These are phyloP conservation scores for Eurytoma californica DNA, from an alignment of 2,888 invertebrate genomes.

Conservation along the genomic window DNA sequence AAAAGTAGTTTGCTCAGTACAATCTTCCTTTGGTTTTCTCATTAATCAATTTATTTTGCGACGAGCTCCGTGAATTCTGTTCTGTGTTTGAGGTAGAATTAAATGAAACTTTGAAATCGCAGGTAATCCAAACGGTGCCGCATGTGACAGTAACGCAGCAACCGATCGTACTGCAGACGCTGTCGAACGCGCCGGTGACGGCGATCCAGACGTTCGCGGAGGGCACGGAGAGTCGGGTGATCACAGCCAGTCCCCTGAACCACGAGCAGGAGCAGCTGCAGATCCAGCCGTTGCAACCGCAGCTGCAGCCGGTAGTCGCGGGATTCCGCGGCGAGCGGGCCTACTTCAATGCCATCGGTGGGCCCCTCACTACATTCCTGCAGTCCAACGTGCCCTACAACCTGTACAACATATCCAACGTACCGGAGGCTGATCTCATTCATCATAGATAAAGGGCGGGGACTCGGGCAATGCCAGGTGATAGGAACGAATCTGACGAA, in stretches of 20 bases:
- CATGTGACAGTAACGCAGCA: slow-evolving; percentile 63
- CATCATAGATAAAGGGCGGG: slow-evolving; percentile 64
- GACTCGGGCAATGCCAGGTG: too few relatives aligned
- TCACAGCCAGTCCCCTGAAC: slow-evolving; percentile 32
- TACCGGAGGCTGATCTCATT: slow-evolving; percentile 67
- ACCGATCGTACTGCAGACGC: slow-evolving; percentile 70
- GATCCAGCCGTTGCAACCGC: slow-evolving; percentile 66
- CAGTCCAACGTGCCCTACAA: slow-evolving; percentile 71
- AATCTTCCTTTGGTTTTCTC: too few relatives aligned
- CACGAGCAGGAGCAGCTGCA: slow-evolving; percentile 47
- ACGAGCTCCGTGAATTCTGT: too few relatives aligned
- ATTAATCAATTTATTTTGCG: too few relatives aligned
- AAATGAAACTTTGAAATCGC: not conserved
- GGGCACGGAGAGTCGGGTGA: slow-evolving; percentile 58
- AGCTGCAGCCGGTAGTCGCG: not conserved
- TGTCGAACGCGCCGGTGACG: slow-evolving; percentile 63
- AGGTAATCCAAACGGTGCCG: slow-evolving; percentile 70
- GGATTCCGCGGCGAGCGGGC: slow-evolving; percentile 53
- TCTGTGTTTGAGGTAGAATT: too few relatives aligned
- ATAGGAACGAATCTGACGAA: too few relatives aligned
- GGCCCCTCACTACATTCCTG: slow-evolving; percentile 68
- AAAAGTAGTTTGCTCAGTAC: too few relatives aligned
- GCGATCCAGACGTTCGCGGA: slow-evolving; percentile 66
- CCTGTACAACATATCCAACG: slow-evolving; percentile 70
- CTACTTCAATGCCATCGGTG: slow-evolving; percentile 68